Evolutionary conservation across 2,113 vertebrate species (phyloP), one percentile per base, ranked within the genome.

Genomic region (Thunnus thynnus): DNA sequence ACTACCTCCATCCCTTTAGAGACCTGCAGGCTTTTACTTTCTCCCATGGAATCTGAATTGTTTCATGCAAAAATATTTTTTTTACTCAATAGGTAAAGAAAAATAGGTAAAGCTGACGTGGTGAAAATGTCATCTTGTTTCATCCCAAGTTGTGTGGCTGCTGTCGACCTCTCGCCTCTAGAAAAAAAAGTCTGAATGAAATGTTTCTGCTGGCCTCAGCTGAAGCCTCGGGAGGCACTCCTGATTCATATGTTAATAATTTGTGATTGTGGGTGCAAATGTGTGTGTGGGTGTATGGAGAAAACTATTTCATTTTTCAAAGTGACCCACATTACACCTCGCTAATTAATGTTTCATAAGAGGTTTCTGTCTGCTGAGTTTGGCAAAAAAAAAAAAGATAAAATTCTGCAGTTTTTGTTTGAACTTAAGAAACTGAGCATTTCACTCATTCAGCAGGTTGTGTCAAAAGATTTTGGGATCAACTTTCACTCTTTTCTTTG

Each of bases 221-320:
- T 76, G 25, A 76, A 51, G 46, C 67, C 62, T 66, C 22, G 41
- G 76, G 68, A 79, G 18, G 16, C 0, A 0, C 51, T 64, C 58
- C 32, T 50, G 46, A 78, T 75, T 83, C 80, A 83, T 68, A 78
- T 75, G 80, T 72, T 81, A 84, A 83, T 83, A 36, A 73, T 74
- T 66, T n/a, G 44, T 76, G 63, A 16, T 79, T 82, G 56, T 60
- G 50, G 16, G 27, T 30, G 27, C 27, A 18, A 57, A 4, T 58
- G 57, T 63, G 72, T 74, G 20, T 48, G 60, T 48, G 58, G 14
- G 22, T 18, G 46, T 55, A 20, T 30, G 8, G 22, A 50, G 67
- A 76, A 63, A 87, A 68, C n/a, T 11, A 47, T 11, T 65, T 76
- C n/a, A 36, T 62, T 76, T 52, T 57, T 67, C n/a, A 61, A 27